Conservation (phyloP, 2,113 vertebrate species). For the Dromaius novaehollandiae region DNA sequence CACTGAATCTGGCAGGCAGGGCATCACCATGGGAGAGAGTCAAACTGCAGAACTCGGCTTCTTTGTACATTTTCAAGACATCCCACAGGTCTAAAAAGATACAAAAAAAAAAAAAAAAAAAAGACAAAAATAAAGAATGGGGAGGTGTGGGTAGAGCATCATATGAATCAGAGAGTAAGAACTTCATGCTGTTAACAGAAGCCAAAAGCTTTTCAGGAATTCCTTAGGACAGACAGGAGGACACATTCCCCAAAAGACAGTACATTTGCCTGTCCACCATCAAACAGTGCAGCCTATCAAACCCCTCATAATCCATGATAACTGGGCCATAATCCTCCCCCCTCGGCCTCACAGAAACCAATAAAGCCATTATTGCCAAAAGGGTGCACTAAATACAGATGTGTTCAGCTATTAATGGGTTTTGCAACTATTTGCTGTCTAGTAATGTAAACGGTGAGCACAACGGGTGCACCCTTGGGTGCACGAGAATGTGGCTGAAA, state of each 20-base stretch:
- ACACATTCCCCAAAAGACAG: background rate
- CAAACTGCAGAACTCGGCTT: background rate
- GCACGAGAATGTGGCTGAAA: background rate
- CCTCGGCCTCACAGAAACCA: constrained; percentile 9
- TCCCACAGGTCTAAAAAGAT: background rate
- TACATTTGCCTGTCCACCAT: background rate
- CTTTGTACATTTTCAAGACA: background rate
- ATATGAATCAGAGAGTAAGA: background rate
- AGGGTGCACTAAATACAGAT: background rate
- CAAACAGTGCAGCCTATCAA: background rate
- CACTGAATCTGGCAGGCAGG: background rate
- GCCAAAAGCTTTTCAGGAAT: background rate
- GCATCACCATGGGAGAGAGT: background rate
- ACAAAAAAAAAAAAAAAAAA: background rate
- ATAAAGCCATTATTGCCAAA: background rate
- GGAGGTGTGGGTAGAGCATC: background rate
- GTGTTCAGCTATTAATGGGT: background rate
- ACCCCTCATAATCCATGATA: background rate
- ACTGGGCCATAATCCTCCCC: background rate
- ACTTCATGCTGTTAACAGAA: background rate
- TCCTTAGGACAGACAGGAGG: background rate
- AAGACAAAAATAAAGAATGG: background rate
- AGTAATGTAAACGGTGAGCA: background rate
- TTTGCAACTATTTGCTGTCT: constrained; percentile 32
- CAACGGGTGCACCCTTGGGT: background rate